These are phyloP conservation scores for Prolemur simus DNA, from an alignment of 2,113 vertebrate genomes.

Conservation along the genomic window DNA sequence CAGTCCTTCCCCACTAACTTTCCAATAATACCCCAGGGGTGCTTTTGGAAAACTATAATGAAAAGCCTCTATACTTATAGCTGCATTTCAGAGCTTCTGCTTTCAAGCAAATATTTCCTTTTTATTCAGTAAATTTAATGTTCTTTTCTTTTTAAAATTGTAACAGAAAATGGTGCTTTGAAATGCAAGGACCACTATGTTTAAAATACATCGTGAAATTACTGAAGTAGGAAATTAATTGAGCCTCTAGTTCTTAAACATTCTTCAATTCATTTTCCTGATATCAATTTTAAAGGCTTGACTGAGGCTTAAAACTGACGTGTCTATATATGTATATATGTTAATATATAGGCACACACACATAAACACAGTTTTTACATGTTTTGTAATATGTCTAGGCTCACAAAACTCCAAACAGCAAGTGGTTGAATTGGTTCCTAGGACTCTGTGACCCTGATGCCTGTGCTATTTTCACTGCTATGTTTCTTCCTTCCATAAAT, in stretches of 20 bases:
- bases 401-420: neutral
- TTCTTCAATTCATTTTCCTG: neutral
- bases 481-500: neutral
- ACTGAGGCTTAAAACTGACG: neutral
- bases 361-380: neutral
- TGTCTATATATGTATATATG: neutral
- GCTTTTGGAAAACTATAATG: neutral
- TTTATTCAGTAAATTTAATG: neutral
- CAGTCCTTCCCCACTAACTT: neutral
- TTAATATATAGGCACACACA: neutral
- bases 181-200: neutral
- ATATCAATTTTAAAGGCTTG: neutral
- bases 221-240: neutral
- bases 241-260: neutral
- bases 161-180: neutral
- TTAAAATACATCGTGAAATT: neutral
- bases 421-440: neutral
- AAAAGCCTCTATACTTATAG: neutral
- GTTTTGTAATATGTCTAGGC: neutral
- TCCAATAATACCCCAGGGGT: rapidly evolving
- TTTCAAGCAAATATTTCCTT: neutral
- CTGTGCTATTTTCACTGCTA: neutral
- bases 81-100: neutral
- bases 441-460: too few species aligned
- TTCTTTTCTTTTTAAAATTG: neutral